Conservation (phyloP, 2,797 vertebrate species). For the Rhabdomys pumilio region DNA sequence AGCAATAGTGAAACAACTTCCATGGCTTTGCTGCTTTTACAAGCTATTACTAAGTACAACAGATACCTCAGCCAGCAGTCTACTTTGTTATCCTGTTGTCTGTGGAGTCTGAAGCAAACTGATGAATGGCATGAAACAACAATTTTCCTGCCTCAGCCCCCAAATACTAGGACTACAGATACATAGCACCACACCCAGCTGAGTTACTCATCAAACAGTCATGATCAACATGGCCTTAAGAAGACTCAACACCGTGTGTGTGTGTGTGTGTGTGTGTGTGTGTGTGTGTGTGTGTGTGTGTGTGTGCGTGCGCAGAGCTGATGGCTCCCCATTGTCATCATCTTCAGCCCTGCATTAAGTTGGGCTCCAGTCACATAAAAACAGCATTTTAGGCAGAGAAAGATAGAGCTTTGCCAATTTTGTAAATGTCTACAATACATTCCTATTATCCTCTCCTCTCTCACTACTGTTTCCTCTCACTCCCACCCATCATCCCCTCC, state of each 20-base stretch:
- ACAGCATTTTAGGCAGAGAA: background rate
- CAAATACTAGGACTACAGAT: background rate
- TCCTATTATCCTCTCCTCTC: background rate
- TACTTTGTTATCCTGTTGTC: constrained; percentile 46
- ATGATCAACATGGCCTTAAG: constrained; percentile 43
- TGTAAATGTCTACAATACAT: background rate
- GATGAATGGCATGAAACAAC: background rate
- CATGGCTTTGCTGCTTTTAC: constrained; percentile 52
- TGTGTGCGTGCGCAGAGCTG: background rate
- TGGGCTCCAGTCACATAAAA: constrained; percentile 43
- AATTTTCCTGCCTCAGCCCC: background rate
- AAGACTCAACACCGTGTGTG: background rate
- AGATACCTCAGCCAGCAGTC: constrained; percentile 5
- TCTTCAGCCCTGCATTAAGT: background rate
- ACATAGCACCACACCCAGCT: background rate
- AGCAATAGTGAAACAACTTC: constrained; percentile 63
- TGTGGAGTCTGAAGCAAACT: background rate
- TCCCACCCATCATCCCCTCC: background rate
- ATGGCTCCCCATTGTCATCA: background rate
- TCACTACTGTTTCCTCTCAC: background rate
- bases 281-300: too few species aligned
- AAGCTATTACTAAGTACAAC: constrained; percentile 57
- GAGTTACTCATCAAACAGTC: constrained; percentile 20
- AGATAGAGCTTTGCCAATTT: background rate
- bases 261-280: too few species aligned